Evolutionary conservation across 2,113 vertebrate genomes (phyloP).

Genomic region (Henicopernis longicauda): DNA sequence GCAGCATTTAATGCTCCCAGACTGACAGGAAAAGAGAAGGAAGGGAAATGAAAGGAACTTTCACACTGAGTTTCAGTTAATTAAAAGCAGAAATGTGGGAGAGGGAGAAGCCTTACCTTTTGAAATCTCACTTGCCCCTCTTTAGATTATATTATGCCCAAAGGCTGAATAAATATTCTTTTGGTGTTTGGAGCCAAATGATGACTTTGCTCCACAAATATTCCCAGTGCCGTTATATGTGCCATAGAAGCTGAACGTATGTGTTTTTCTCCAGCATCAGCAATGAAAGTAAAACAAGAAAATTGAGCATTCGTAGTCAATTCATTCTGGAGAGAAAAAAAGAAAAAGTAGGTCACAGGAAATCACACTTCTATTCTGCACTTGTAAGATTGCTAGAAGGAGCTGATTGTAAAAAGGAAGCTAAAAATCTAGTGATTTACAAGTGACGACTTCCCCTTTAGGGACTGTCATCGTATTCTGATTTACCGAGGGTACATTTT

Average conservation of each 20-base stretch:
- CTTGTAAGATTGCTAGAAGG: slow-evolving; percentile 44
- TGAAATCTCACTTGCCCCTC: neutral
- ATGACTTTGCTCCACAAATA: neutral
- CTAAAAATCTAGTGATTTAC: slow-evolving; percentile 13
- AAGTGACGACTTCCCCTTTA: slow-evolving; percentile 43
- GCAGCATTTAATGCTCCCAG: neutral
- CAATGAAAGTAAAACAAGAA: slow-evolving; percentile 2
- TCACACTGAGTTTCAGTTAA: neutral
- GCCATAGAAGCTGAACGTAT: neutral
- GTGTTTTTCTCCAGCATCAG: neutral
- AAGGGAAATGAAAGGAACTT: neutral
- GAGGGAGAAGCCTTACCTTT: neutral
- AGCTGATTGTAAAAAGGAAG: slow-evolving; percentile 28
- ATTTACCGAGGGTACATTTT: neutral
- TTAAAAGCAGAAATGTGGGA: slow-evolving; percentile 25
- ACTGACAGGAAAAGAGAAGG: neutral
- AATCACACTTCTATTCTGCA: neutral
- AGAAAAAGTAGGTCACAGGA: neutral
- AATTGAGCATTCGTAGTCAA: neutral
- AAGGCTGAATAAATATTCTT: slow-evolving; percentile 8
- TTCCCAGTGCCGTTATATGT: neutral
- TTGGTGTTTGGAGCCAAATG: neutral
- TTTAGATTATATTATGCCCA: neutral
- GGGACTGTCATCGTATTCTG: neutral
- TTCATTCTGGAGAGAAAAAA: neutral